Conservation (phyloP, 2,888 invertebrate species). For the Masnerella sp. region DNA sequence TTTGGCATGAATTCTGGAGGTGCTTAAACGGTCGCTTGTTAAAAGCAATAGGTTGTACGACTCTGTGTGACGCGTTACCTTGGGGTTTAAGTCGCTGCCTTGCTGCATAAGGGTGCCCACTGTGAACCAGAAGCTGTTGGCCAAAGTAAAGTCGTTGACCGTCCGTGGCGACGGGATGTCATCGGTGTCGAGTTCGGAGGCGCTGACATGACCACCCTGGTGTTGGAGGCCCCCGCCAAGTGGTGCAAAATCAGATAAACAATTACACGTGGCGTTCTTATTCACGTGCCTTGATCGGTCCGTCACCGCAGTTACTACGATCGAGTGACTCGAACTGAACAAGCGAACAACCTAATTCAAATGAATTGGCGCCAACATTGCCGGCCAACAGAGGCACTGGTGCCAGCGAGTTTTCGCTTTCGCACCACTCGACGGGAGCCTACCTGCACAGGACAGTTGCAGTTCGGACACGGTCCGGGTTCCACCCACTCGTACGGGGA, state of each 20-base stretch:
- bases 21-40: no score
- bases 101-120: constrained; percentile 97
- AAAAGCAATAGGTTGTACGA: constrained; percentile 60
- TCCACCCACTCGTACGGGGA: constrained; percentile 90
- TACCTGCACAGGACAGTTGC: constrained; percentile 77
- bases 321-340: constrained; percentile 57
- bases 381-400: no score
- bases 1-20: no score
- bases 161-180: constrained; percentile 76
- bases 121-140: constrained; percentile 97
- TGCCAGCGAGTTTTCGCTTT: constrained; percentile 9
- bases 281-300: constrained; percentile 51
- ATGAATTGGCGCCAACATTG: constrained; percentile 17
- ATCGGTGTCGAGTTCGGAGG: constrained; percentile 74
- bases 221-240: constrained; percentile 69
- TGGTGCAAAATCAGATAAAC: constrained; percentile 73
- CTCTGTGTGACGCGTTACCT: constrained; percentile 81
- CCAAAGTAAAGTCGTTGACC: constrained; percentile 90
- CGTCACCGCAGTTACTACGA: constrained; percentile 43
- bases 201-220: constrained; percentile 75
- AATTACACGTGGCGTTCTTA: constrained; percentile 68
- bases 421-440: constrained; percentile 72
- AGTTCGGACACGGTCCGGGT: constrained; percentile 80
- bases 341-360: constrained; percentile 51
- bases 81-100: constrained; percentile 94